phyloP scores from a whole-genome alignment of 2,113 vertebrate genomes.

The Furnarius figulus region DNA sequence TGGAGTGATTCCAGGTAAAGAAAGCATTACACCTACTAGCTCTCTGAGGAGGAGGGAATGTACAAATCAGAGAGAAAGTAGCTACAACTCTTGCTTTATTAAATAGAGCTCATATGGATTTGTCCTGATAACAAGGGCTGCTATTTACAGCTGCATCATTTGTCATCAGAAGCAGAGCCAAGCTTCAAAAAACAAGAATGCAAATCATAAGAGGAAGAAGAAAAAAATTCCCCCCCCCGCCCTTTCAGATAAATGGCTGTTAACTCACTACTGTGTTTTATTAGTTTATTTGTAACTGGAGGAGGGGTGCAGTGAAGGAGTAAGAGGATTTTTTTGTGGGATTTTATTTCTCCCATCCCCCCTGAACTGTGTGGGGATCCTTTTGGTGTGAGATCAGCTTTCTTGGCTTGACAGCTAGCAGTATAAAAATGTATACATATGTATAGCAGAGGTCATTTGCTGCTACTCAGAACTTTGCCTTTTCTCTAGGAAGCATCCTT shows the following conservation, averaged over 20 bases:
- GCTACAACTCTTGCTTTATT: not conserved
- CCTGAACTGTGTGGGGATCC: not conserved
- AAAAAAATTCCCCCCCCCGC: not conserved
- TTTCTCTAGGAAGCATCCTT: not conserved
- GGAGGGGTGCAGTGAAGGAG: not conserved
- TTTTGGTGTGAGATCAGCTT: not conserved
- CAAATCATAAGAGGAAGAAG: not conserved
- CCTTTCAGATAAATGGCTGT: not conserved
- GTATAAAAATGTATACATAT: not conserved
- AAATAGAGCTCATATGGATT: not conserved
- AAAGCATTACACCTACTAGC: not conserved
- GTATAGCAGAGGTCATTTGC: not conserved
- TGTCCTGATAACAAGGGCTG: not conserved
- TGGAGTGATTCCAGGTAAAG: slow-evolving; percentile 21
- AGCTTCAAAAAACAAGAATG: not conserved
- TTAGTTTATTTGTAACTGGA: not conserved
- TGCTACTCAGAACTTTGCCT: not conserved
- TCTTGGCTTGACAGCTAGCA: not conserved
- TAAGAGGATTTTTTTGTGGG: not conserved
- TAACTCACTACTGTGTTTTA: not conserved
- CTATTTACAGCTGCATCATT: not conserved
- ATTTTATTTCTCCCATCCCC: too few species aligned
- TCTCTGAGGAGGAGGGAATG: not conserved
- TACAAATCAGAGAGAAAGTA: not conserved
- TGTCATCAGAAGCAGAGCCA: not conserved